A percentile compares a stretch with the other conserved stretches of the same genome.
phyloP scores from a whole-genome alignment of 64 coral and sea anemone species.

The Montipora sp. region DNA sequence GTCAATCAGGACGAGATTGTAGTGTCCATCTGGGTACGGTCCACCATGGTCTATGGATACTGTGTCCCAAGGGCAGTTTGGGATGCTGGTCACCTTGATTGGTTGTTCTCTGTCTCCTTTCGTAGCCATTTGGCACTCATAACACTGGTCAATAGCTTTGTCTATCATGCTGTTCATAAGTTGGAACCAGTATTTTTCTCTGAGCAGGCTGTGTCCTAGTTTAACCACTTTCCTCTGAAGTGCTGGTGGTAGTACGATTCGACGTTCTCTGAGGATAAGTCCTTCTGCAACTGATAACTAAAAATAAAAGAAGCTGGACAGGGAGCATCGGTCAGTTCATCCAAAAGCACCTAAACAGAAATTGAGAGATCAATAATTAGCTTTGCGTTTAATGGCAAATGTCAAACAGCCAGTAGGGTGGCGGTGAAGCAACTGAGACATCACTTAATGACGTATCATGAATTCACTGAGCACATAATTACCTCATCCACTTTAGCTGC shows the following conservation, averaged over 20 bases:
- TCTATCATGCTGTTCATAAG: constrained; percentile 79
- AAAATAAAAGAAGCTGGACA: too few relatives aligned
- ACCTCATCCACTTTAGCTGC: too few relatives aligned
- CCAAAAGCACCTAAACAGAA: too few relatives aligned
- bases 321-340: too few relatives aligned
- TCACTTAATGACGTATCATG: too few relatives aligned
- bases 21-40: constrained; percentile 72
- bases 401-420: too few relatives aligned
- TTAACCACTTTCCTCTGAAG: constrained; percentile 65
- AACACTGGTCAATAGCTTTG: constrained; percentile 60
- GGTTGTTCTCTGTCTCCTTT: constrained; percentile 62
- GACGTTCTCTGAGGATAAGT: constrained; percentile 63
- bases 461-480: too few relatives aligned
- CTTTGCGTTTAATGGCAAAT: too few relatives aligned
- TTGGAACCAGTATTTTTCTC: constrained; percentile 79
- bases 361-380: too few relatives aligned
- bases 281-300: constrained; percentile 63
- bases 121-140: constrained; percentile 62
- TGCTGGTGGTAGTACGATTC: constrained; percentile 56
- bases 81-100: constrained; percentile 70
- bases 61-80: constrained; percentile 64
- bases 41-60: constrained; percentile 59
- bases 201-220: constrained; percentile 55
- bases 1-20: constrained; percentile 56
- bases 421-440: too few relatives aligned